Evolutionary conservation across 2,113 vertebrate genomes (phyloP).

Genomic region (Mus spicilegus): DNA sequence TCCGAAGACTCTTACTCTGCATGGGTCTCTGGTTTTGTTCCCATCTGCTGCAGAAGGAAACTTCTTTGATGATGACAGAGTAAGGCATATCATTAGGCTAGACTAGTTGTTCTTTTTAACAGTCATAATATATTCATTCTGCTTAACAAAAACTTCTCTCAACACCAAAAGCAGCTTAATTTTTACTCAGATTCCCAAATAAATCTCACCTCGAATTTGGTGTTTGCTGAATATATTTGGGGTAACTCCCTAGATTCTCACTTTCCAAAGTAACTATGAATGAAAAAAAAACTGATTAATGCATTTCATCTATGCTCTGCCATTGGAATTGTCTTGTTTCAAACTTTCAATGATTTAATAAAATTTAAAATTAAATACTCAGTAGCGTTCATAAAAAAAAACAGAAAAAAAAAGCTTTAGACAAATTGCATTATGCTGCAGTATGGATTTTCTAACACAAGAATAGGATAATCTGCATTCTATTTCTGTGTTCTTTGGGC

Average conservation of each 20-base stretch:
- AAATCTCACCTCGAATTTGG: neutral
- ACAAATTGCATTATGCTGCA: neutral
- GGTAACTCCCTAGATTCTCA: neutral
- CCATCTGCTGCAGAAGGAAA: neutral
- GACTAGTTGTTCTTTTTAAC: neutral
- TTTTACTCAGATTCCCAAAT: neutral
- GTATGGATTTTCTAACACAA: neutral
- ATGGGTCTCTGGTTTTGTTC: neutral
- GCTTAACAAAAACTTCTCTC: neutral
- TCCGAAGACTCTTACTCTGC: neutral
- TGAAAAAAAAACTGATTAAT: neutral
- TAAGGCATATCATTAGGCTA: neutral
- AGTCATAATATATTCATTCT: neutral
- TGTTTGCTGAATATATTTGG: neutral
- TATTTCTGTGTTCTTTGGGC: constrained; percentile 1
- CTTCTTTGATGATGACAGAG: neutral
- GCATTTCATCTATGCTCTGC: neutral
- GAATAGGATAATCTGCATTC: neutral
- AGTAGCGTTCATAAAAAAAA: neutral
- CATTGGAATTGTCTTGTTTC: neutral
- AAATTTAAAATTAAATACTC: neutral
- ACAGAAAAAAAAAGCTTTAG: too few species aligned
- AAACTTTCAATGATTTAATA: neutral
- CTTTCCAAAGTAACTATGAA: neutral
- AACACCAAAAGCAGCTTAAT: neutral